Base-by-base conservation (phyloP, 2,797 vertebrate species). In the Brotula barbata region DNA sequence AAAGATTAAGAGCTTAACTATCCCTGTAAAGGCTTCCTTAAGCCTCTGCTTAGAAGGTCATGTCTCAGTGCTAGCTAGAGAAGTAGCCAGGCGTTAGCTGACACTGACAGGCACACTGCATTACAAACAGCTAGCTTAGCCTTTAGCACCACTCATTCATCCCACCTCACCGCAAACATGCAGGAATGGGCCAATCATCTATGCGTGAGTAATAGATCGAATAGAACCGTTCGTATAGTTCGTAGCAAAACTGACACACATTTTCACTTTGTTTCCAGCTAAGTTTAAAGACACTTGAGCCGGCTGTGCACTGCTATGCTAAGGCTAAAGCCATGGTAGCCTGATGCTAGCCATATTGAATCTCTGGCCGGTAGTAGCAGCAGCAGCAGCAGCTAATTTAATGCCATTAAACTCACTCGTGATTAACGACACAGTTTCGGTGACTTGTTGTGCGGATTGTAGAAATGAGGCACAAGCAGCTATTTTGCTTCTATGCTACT, bases 131-230 rank as follows among this genome's bases (percentile, higher is more conserved):
- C 49, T 85, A 87, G 71, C 83, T 45, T 85, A 87, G 71, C 82
- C 4, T 6, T 61, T 82, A 85, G 83, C 83, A 42, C 11, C 74
- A 54, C 46, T 28, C n/a, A n/a, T 75, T 80, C 81, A 82, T 85
- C 90, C 34, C 80, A 85, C 73, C 61, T 50, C 17, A 7, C 43
- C 9, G 74, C 49, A 79, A 83, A 84, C 68, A 92, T 92, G 91
- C 89, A 90, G 59, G 91, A 92, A 79, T 92, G 91, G 91, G 91
- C 91, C 21, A 92, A 89, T 68, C 90, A 92, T 12, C 64, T 92
- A 73, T 92, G 90, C 81, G 91, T 92, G 87, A 92, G 91, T 92
- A 77, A 66, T n/a, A 1, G 15, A 5, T 22, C 1, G 31, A 62
- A 9, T 3, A 33, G 31, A 33, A 11, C 6, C 31, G 31, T 33